Conservation (phyloP, 2,888 invertebrate genomes). For the Tipula vernalis region DNA sequence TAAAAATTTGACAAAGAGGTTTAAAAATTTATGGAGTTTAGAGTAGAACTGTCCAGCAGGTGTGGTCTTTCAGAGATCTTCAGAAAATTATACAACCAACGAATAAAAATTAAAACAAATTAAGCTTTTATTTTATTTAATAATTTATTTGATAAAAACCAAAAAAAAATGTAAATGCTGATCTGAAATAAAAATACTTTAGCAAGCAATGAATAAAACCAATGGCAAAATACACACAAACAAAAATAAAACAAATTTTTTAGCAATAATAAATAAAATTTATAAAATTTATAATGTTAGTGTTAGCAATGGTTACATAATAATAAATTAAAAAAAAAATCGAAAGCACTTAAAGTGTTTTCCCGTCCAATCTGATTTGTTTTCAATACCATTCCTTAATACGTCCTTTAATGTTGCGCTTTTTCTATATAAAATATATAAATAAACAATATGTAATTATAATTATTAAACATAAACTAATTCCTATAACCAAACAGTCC, state of each 20-base stretch:
- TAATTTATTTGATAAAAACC: not conserved
- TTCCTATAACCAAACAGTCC: not conserved
- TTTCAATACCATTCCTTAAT: not conserved
- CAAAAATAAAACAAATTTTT: not conserved
- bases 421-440: not conserved
- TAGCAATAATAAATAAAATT: not conserved
- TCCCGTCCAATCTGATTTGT: not conserved
- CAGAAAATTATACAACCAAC: not conserved
- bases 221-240: not conserved
- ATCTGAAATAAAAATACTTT: not conserved
- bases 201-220: not conserved
- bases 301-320: not conserved
- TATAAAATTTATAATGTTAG: not conserved
- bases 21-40: too few relatives aligned
- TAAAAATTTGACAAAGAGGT: too few relatives aligned
- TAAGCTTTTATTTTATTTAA: not conserved
- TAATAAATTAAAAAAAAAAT: not conserved
- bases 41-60: too few relatives aligned
- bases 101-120: not conserved
- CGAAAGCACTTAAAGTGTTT: not conserved
- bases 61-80: too few relatives aligned
- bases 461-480: not conserved
- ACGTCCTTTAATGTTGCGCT: not conserved
- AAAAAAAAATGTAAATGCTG: not conserved
- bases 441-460: not conserved